Base-by-base conservation (phyloP, 2,888 invertebrate species). In the Dynastes hyllus region DNA sequence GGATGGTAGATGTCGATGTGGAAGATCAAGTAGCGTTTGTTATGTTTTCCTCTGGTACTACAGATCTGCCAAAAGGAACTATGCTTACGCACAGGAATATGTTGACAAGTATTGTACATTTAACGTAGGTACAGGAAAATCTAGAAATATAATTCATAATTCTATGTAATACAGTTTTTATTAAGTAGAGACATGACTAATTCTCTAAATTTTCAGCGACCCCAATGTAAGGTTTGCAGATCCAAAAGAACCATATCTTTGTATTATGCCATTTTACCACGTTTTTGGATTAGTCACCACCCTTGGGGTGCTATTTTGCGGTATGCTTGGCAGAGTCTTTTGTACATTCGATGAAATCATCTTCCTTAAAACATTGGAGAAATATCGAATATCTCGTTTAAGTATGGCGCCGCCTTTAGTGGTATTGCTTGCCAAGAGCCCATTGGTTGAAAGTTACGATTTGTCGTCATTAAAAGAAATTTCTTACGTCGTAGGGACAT, bases 321-420 rank as follows among this genome's bases (percentile, higher is more conserved):
- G 82, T 11, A 76, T 81, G 16, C 80, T 79, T 16, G 80, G 84
- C 2, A 78, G 86, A 67, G 89, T 93, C 2, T 88, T 90, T 79
- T 90, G 92, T 0, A 92, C 92, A 81, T 96, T 96, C 87, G 93
- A 94, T 65, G 93, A 94, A 69, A 90, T 92, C 80, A 87, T 91
- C 16, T 95, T 94, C 86, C 89, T 96, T 51, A 90, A 91, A 81
- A 91, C 92, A 1, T 92, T 96, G 83, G 92, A 95, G 84, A 91
- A 92, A 79, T 91, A 93, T 84, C 92, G 92, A 90, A 91, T 94
- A 3, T 91, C 92, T 80, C 90, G 92, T 88, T 90, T 92, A 1
- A 92, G 93, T n/a, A 88, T 95, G 82, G 96, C 96, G 4, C 96
- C 96, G 1, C 95, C 96, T 0, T 89, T 96, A 53, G 92, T 95